Evolutionary conservation across 2,888 invertebrate species (phyloP), one percentile per base, ranked within the genome.

Genomic region (Oasisia sp.): DNA sequence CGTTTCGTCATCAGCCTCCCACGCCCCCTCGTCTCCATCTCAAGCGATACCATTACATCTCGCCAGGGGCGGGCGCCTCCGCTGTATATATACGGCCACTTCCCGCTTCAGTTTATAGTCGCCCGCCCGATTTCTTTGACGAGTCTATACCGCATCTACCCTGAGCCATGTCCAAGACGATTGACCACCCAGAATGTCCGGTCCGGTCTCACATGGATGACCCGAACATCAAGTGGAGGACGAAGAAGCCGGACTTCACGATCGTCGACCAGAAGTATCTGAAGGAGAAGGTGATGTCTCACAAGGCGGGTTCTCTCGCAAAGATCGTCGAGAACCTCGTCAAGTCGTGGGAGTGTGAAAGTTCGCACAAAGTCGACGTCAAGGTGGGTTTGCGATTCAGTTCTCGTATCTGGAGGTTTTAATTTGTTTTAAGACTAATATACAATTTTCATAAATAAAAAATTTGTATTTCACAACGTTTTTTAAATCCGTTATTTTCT

Each of bases 331-430:
- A 96, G 92, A 95, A 96, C 92, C 92, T 96, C 38, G 95, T 96
- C 1, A 96, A 96, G 94, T 95, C 95, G 27, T 96, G 96, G 96
- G 96, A 96, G 93, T 95, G 95, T 95, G 96, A 96, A 93, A 94
- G 94, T 9, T 93, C 95, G 0, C 95, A 96, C 92, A 74, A 93
- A 94, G 94, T 32, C n/a, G 89, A 92, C 50, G 27, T 89, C 32
- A 90, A 89, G 89, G 92, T 92, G 11, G 32, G 92, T 44, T 91
- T 27, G 12, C 50, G 27, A 19, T 89, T n/a, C 58, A 27, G 27
- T 74, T 50, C 14, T 50, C 2, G 14, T 50, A 12, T 50, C 0
- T 9, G 14, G 12, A 50, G 5, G 9, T 50, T 50, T 50, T 50
- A 9, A 5, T 12, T 5, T 50, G 9, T 50, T 12, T 50, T 5